A percentile compares a stretch with the other conserved stretches of the same genome.
Evolutionary conservation across 1,140 invertebrate species (phyloP).

Genomic region (Rhopalosiphum padi): DNA sequence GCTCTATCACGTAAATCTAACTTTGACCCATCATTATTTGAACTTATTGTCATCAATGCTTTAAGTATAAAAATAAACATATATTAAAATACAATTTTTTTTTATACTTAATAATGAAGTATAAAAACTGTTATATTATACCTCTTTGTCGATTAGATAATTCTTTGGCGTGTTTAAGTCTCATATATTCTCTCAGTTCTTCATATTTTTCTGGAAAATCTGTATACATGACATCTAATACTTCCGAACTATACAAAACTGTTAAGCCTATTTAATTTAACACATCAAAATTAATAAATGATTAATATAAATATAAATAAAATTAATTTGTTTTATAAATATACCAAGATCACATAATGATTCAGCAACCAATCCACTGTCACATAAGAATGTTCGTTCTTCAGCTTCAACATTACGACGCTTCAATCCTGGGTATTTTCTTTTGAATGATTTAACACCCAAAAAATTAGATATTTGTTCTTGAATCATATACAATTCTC

Average conservation of each 20-base stretch:
- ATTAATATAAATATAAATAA: background rate
- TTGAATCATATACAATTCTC: constrained; percentile 84
- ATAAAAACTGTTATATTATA: constrained; percentile 45
- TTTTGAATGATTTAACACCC: constrained; percentile 92
- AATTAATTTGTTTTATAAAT: constrained; percentile 46
- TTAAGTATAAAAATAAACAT: background rate
- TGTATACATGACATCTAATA: constrained; percentile 91
- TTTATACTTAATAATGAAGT: background rate
- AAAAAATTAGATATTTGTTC: constrained; percentile 93
- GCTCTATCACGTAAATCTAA: constrained; percentile 85
- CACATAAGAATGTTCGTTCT: constrained; percentile 86
- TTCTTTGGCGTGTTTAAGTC: constrained; percentile 79
- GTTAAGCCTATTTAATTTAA: constrained; percentile 75
- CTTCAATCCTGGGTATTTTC: constrained; percentile 90
- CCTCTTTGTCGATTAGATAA: constrained; percentile 75
- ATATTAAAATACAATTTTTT: constrained; percentile 16
- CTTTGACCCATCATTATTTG: constrained; percentile 61
- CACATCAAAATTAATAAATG: constrained; percentile 41
- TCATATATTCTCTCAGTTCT: constrained; percentile 84
- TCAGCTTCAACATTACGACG: constrained; percentile 85
- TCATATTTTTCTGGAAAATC: constrained; percentile 96
- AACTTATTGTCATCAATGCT: constrained; percentile 47
- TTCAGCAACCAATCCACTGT: constrained; percentile 86
- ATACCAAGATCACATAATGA: constrained; percentile 88
- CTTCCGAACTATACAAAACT: constrained; percentile 87